Base-by-base conservation (phyloP, 2,797 vertebrate species). In the Fringilla coelebs region DNA sequence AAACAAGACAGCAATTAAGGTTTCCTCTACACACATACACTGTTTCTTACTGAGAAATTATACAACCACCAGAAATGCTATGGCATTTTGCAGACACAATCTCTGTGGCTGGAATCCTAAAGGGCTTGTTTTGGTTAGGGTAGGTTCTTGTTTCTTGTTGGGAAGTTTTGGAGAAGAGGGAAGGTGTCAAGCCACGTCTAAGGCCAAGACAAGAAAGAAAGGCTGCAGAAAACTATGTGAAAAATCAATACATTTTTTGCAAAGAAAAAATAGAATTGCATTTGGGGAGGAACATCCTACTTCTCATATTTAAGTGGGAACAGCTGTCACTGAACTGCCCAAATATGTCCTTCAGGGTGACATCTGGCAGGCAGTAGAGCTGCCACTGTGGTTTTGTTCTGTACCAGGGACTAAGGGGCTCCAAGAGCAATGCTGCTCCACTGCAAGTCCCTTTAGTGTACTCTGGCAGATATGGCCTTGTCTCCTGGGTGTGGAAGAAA, bases 391-490 rank as follows among this genome's bases (percentile, higher is more conserved):
- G 6, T 9, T 7, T 13, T 48, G 9, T 3, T 10, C 29, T 55
- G 10, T 17, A 15, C 6, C 4, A 17, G n/a, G 9, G 5, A 52
- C 17, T 9, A 26, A 58, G 38, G n/a, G 13, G 29, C 13, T 38
- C 18, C 11, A 11, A 9, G 38, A 70, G 7, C 6, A 38, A 5
- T 17, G 13, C 25, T 83, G 31, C 9, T 12, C 9, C 0, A 0
- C 12, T 62, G 24, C 55, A 73, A n/a, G 9, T 10, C 6, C 13
- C 34, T 41, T 57, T 18, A 29, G 18, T 12, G 18, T 36, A 51
- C 43, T 26, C 28, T 72, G 49, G 18, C 13, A 84, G 57, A 25
- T 13, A 13, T 5, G 19, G 25, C 15, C n/a, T 71, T 51, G 12
- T 51, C 31, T 81, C 58, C 20, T 45, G 40, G 32, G 14, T 34